A percentile compares a stretch with the other conserved stretches of the same genome.
phyloP scores from a whole-genome alignment of 92 coral and sea anemone species.

The Phymanthus crucifer region DNA sequence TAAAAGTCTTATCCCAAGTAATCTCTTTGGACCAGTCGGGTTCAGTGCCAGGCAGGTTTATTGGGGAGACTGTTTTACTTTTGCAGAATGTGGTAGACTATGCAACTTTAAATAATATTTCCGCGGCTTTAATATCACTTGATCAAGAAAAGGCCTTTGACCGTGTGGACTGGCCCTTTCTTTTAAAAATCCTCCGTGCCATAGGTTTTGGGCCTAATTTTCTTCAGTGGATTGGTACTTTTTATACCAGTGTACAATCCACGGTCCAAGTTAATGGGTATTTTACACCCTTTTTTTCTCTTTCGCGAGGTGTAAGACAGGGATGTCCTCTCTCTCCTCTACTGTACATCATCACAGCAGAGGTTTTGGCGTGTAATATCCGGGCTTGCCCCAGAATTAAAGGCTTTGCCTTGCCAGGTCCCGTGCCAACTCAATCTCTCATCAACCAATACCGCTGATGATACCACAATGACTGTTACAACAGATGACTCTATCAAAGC shows the following conservation, averaged over 20 bases:
- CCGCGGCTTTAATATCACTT: conserved; percentile 31
- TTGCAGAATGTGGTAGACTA: neutral
- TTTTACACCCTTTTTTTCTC: conserved; percentile 21
- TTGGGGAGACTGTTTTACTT: neutral
- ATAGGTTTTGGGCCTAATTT: conserved; percentile 59
- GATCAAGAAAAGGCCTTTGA: conserved; percentile 28
- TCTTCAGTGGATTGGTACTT: conserved; percentile 34
- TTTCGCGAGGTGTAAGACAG: conserved; percentile 58
- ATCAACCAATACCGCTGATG: conserved; percentile 52
- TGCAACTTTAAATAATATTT: neutral
- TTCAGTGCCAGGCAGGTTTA: neutral
- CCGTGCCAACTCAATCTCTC: neutral
- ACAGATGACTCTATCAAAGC: conserved; percentile 46
- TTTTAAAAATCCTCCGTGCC: neutral
- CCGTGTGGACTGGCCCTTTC: conserved; percentile 55
- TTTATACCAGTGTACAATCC: conserved; percentile 34
- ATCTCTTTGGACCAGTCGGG: conserved; percentile 36
- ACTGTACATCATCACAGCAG: conserved; percentile 36
- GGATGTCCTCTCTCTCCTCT: conserved; percentile 61
- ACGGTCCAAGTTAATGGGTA: conserved; percentile 51
- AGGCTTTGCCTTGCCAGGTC: conserved; percentile 33
- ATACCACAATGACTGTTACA: conserved; percentile 41
- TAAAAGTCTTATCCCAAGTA: conserved; percentile 20
- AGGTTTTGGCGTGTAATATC: conserved; percentile 13
- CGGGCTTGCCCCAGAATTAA: conserved; percentile 25